phyloP scores from a whole-genome alignment of 37 sponge, comb jelly and placozoan genomes.

The Aplysina aerophoba region DNA sequence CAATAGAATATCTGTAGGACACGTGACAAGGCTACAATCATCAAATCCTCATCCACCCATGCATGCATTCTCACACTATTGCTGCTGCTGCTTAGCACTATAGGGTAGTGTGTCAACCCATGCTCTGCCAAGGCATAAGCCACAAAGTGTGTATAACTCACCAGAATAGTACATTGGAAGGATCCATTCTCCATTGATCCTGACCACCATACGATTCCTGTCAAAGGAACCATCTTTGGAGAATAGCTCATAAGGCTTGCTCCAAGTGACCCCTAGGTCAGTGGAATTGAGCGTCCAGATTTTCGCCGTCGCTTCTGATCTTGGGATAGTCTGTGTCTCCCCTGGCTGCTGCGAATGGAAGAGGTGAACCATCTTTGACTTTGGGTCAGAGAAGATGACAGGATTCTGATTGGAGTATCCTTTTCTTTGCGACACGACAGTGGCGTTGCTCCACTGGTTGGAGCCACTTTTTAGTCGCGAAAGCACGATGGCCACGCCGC shows the following conservation, averaged over 20 bases:
- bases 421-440: conserved; percentile 47
- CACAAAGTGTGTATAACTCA: too few relatives aligned
- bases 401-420: conserved; percentile 79
- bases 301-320: conserved; percentile 32
- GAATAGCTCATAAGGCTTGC: conserved; percentile 41
- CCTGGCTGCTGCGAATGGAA: conserved; percentile 71
- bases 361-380: conserved; percentile 28
- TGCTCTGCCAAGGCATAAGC: too few relatives aligned
- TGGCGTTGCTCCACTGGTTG: conserved; percentile 48
- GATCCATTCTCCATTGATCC: conserved; percentile 42
- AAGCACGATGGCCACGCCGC: conserved; percentile 49
- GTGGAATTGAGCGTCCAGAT: conserved; percentile 47
- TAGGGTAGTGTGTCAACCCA: too few relatives aligned
- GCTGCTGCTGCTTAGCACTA: too few relatives aligned
- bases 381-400: conserved; percentile 52
- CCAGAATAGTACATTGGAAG: conserved; percentile 73
- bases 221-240: conserved; percentile 60
- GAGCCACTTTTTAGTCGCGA: conserved; percentile 26
- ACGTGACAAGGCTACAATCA: too few relatives aligned
- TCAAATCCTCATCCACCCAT: too few relatives aligned
- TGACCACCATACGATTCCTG: conserved; percentile 60
- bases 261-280: conserved; percentile 64
- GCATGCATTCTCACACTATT: too few relatives aligned
- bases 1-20: too few relatives aligned
- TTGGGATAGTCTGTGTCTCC: not conserved